phyloP scores from a whole-genome alignment of 2,888 invertebrate genomes.

The Nomada ferruginata region DNA sequence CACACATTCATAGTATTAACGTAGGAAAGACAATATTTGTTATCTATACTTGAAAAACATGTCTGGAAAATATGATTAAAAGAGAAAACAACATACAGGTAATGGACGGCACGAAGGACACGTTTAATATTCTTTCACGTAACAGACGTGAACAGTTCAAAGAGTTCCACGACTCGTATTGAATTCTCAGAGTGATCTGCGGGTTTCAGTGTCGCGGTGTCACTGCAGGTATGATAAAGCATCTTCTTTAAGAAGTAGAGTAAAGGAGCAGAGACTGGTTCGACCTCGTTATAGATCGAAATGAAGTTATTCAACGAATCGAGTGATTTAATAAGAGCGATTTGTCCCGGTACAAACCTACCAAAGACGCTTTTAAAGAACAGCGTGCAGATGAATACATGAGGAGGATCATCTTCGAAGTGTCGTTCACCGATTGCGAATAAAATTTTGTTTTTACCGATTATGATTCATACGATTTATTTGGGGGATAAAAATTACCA shows the following conservation, averaged over 20 bases:
- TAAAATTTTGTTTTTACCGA: not conserved
- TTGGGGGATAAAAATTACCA: no score
- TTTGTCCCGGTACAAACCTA: slow-evolving; percentile 26
- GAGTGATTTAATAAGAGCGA: slow-evolving; percentile 60
- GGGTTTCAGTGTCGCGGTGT: not conserved
- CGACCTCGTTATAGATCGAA: slow-evolving; percentile 50
- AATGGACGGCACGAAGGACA: not conserved
- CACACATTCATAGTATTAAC: no score
- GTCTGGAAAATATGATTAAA: no score
- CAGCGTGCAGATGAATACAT: slow-evolving; percentile 17
- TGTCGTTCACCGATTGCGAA: not conserved
- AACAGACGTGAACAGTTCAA: not conserved
- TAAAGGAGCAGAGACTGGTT: slow-evolving; percentile 15
- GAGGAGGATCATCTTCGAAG: no score
- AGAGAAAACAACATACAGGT: not conserved
- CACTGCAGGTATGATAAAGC: slow-evolving; percentile 1
- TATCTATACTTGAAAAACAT: not conserved
- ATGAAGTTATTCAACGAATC: slow-evolving; percentile 50
- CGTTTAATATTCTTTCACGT: not conserved
- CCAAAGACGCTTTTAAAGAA: slow-evolving; percentile 36
- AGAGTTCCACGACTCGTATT: not conserved
- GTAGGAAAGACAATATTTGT: not conserved
- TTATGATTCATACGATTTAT: not conserved
- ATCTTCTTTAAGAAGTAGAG: not conserved
- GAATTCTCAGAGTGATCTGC: not conserved